phyloP scores from a whole-genome alignment of 1,140 invertebrate species.

The Drosophila kohkoa region DNA sequence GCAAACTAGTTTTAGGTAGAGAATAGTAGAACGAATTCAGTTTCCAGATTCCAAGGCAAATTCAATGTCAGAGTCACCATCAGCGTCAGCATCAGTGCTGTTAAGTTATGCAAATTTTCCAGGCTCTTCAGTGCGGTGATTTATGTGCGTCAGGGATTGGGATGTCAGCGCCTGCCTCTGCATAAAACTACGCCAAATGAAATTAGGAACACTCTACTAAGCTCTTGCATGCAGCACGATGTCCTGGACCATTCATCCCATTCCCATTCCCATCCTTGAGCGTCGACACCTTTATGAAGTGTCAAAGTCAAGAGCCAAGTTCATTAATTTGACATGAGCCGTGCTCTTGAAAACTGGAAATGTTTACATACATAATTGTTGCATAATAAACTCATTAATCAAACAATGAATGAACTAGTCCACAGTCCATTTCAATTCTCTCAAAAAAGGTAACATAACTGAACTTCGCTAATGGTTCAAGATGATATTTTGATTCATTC shows the following conservation, averaged over 20 bases:
- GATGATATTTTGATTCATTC: constrained; percentile 64
- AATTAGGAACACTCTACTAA: constrained; percentile 54
- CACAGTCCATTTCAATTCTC: constrained; percentile 12
- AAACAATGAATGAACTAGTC: constrained; percentile 43
- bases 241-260: constrained; percentile 43
- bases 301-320: constrained; percentile 76
- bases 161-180: constrained; percentile 55
- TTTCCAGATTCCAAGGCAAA: constrained; percentile 26
- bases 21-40: constrained; percentile 70
- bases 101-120: constrained; percentile 70
- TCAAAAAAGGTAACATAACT: constrained; percentile 11
- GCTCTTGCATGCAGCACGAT: constrained; percentile 12
- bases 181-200: constrained; percentile 74
- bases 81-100: constrained; percentile 6
- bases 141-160: constrained; percentile 61
- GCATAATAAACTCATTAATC: constrained; percentile 80
- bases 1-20: constrained; percentile 72
- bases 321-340: constrained; percentile 80
- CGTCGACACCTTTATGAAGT: constrained; percentile 80
- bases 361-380: constrained; percentile 79
- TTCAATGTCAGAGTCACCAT: constrained; percentile 15
- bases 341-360: constrained; percentile 59
- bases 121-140: constrained; percentile 61
- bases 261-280: constrained; percentile 26
- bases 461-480: constrained; percentile 66